Evolutionary conservation across 2,113 vertebrate genomes (phyloP), one percentile per base, ranked within the genome.

Genomic region (Colossoma macropomum): DNA sequence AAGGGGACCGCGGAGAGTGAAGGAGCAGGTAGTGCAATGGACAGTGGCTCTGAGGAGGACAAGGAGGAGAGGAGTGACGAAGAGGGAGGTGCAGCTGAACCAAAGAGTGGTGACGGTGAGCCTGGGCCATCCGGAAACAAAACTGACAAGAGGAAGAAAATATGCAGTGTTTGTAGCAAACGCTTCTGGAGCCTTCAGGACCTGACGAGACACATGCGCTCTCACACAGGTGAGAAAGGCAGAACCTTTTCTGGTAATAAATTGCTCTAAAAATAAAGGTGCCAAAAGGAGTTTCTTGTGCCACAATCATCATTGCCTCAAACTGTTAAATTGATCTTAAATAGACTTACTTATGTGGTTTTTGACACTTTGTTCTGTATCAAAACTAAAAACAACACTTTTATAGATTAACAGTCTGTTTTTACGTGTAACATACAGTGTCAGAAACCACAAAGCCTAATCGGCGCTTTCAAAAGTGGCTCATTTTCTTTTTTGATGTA

Each of bases 121-220:
- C 85, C 81, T 82, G 92, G 68, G 90, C 86, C 77, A 84, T 87
- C 86, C 25, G 3, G 88, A 84, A 80, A 89, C 87, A 96, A 98
- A 83, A 94, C 97, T 0, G 98, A 99, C 92, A 99, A 99, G 93
- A 95, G 98, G 91, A 99, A 99, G 92, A 99, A 99, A 90, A 96
- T 99, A 86, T 99, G 98, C 89, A 95, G 90, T 11, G 96, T 98
- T 70, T 99, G 98, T 84, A 96, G 93, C 77, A 99, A 99, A 87
- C 93, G 98, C 45, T 99, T 99, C 94, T 99, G 98, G 98, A 99
- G 97, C 21, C 95, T 99, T 86, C 98, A 99, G 92, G 98, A 99
- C 92, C 94, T 99, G 90, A 99, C 98, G 0, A 90, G 98, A 80
- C 98, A 99, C 91, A 99, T 97, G 96, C 91, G 98, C 88, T 99